Conservation (phyloP, 35 echinoderm and acorn worm species). For the Apostichopus parvimensis region DNA sequence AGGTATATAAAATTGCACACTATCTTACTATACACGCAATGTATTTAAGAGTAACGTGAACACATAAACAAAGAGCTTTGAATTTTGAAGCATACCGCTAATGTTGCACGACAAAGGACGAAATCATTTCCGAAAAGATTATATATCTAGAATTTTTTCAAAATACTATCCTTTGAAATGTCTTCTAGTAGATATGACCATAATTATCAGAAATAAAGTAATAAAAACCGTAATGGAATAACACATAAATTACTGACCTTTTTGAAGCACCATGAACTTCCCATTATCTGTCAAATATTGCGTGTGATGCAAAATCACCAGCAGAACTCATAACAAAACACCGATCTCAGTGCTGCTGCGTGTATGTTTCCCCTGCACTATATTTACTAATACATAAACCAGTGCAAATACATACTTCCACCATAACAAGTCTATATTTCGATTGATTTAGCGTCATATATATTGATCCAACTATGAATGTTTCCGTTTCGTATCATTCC, state of each 20-base stretch:
- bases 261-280: neutral
- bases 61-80: too few relatives aligned
- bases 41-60: too few relatives aligned
- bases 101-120: too few relatives aligned
- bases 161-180: too few relatives aligned
- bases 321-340: neutral
- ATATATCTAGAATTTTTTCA: too few relatives aligned
- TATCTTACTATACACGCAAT: too few relatives aligned
- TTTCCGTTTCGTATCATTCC: neutral
- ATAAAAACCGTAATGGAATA: too few relatives aligned
- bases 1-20: too few relatives aligned
- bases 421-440: neutral
- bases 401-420: neutral
- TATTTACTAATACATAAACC: neutral
- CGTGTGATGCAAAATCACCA: neutral
- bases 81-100: too few relatives aligned
- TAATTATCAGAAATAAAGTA: too few relatives aligned
- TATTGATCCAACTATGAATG: neutral
- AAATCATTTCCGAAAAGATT: too few relatives aligned
- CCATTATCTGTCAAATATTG: constrained; percentile 1
- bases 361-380: neutral
- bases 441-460: neutral
- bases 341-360: neutral
- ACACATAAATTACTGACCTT: neutral
- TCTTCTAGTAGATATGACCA: too few relatives aligned